Conservation (phyloP, 2,113 vertebrate species). For the Spea bombifrons region DNA sequence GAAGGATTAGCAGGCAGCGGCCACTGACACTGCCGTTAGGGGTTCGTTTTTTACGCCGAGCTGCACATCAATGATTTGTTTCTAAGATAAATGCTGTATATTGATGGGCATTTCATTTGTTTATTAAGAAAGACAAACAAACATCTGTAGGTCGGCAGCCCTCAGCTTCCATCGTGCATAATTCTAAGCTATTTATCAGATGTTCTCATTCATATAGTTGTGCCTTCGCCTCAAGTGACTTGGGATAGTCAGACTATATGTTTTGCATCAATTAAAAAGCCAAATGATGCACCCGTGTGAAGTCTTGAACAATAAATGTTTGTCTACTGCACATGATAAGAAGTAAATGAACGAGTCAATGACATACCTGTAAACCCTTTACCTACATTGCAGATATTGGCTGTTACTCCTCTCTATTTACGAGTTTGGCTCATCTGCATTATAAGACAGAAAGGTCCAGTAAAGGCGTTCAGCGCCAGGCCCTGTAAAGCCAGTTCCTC, state of each 20-base stretch:
- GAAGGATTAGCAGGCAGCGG: background rate
- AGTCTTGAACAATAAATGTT: conserved; percentile 3
- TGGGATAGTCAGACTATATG: conserved; percentile 31
- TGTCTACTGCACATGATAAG: background rate
- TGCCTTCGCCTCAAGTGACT: conserved; percentile 41
- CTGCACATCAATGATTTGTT: background rate
- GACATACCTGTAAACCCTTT: no score
- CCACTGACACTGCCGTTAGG: background rate
- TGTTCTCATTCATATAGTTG: background rate
- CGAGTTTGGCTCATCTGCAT: no score
- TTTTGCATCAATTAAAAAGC: conserved; percentile 32
- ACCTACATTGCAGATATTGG: no score
- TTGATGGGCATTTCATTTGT: conserved; percentile 19
- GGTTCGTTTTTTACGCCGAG: background rate
- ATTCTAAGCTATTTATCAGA: conserved; percentile 40
- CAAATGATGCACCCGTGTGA: conserved; percentile 21
- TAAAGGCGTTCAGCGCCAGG: no score
- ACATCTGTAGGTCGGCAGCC: conserved; percentile 17
- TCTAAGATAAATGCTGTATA: background rate
- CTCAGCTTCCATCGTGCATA: background rate
- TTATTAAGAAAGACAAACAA: conserved; percentile 26
- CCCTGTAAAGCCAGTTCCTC: no score
- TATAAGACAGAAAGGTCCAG: no score
- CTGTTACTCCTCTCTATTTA: no score
- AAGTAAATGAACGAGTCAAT: no score